Evolutionary conservation across 2,113 vertebrate genomes (phyloP).

Genomic region (Odontophorus gujanensis): DNA sequence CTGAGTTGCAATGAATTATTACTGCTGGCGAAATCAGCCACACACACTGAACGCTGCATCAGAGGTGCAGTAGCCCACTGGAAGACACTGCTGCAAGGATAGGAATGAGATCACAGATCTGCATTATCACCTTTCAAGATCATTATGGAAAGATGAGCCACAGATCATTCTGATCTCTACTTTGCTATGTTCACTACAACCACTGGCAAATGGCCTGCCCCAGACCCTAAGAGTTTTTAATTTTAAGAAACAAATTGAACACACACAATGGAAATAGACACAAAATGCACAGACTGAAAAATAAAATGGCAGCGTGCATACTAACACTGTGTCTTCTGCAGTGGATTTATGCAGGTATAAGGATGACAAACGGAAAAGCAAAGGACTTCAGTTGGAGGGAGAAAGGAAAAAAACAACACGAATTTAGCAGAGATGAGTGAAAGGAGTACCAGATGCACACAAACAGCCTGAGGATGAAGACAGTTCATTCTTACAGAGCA

Average conservation of each 20-base stretch:
- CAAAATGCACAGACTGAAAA: background rate
- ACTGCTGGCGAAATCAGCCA: background rate
- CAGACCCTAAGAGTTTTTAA: accelerated
- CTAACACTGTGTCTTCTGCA: background rate
- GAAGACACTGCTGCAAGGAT: background rate
- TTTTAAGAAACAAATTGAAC: background rate
- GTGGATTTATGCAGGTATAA: background rate
- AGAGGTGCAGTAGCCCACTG: background rate
- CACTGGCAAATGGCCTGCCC: background rate
- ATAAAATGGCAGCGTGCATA: background rate
- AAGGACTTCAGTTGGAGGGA: background rate
- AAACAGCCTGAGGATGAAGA: background rate
- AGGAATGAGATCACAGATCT: background rate
- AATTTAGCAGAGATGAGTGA: background rate
- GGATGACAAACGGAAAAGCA: background rate
- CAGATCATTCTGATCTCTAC: background rate
- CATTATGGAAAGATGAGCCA: accelerated
- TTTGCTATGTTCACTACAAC: background rate
- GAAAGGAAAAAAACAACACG: background rate
- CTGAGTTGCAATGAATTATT: background rate
- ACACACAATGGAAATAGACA: background rate
- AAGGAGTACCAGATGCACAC: background rate
- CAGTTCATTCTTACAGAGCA: background rate
- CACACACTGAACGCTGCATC: background rate
- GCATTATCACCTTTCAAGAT: background rate